Evolutionary conservation across 2,113 vertebrate genomes (phyloP), one percentile per base, ranked within the genome.

Genomic region (Urocynchramus pylzowi): DNA sequence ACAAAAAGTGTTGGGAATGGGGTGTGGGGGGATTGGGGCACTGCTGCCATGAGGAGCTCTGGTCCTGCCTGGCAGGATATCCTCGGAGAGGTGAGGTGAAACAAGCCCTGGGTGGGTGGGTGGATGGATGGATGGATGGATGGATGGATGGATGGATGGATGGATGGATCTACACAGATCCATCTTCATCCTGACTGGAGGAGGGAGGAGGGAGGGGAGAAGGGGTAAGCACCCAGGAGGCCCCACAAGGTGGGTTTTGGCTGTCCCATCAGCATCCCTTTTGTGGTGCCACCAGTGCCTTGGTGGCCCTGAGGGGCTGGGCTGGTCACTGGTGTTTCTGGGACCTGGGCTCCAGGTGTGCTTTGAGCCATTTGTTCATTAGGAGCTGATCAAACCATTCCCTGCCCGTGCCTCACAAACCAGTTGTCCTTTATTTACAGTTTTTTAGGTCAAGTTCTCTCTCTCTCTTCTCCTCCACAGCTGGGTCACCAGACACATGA

Each of bases 181-280:
- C 27, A 8, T 52, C 49, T 39, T 24, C 68, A 42, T 57, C 50
- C 60, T 7, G 21, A 1, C 26, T 13, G 41, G 11, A 52, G 16
- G 27, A 49, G n/a, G 18, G 39, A 28, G 64, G 13, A 64, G 67
- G 28, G 45, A 39, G 16, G 5, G 3, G 30, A 45, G 22, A 49
- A 6, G 4, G 61, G 16, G 18, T 35, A 22, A 56, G 41, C 13
- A n/a, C 33, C 42, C 42, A n/a, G 0, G 0, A 20, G 21, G 27
- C 33, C 21, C 35, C 22, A 0, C 35, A 31, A 3, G 3, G 27
- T 0, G 22, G 9, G 8, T 23, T 60, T 47, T 3, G 22, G 18
- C 49, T 41, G 31, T 31, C 8, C 39, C 7, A 2, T 17, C 45
- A 17, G 47, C n/a, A 23, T 14, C 74, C 3, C 11, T 13, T 15